phyloP scores from a whole-genome alignment of 92 coral and sea anemone genomes.

The Pocillopora meandrina region DNA sequence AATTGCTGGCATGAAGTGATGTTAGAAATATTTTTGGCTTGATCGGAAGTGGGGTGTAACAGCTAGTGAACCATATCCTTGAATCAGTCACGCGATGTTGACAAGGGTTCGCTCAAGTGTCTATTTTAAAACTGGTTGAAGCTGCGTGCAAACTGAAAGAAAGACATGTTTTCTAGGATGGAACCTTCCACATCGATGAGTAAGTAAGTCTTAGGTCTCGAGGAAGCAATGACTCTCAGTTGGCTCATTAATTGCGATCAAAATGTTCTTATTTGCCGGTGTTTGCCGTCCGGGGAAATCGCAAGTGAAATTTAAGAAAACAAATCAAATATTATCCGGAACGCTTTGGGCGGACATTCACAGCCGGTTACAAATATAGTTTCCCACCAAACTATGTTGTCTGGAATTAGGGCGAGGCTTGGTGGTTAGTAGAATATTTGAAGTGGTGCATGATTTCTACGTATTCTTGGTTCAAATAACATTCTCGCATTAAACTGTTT shows the following conservation, averaged over 20 bases:
- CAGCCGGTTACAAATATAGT: too few relatives aligned
- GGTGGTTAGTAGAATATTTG: slow-evolving; percentile 11
- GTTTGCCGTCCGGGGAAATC: background rate
- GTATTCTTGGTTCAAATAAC: background rate
- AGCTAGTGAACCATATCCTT: background rate
- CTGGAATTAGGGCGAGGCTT: slow-evolving; percentile 35
- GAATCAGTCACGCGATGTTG: slow-evolving; percentile 6
- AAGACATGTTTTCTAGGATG: too few relatives aligned
- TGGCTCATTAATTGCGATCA: too few relatives aligned
- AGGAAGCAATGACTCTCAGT: too few relatives aligned
- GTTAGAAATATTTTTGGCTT: slow-evolving; percentile 10
- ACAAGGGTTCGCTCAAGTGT: background rate
- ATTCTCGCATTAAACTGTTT: too few relatives aligned
- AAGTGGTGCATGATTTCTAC: background rate
- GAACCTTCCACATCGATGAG: too few relatives aligned
- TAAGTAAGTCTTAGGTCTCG: too few relatives aligned
- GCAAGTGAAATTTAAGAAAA: too few relatives aligned
- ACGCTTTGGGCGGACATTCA: too few relatives aligned
- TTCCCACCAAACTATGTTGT: background rate
- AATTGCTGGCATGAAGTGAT: background rate
- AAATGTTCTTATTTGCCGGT: background rate
- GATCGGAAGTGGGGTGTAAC: slow-evolving; percentile 26
- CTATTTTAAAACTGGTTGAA: background rate
- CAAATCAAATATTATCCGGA: too few relatives aligned
- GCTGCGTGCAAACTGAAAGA: background rate